Evolutionary conservation across 2,888 invertebrate species (phyloP), one percentile per base, ranked within the genome.

Genomic region (Morinoia aosen): DNA sequence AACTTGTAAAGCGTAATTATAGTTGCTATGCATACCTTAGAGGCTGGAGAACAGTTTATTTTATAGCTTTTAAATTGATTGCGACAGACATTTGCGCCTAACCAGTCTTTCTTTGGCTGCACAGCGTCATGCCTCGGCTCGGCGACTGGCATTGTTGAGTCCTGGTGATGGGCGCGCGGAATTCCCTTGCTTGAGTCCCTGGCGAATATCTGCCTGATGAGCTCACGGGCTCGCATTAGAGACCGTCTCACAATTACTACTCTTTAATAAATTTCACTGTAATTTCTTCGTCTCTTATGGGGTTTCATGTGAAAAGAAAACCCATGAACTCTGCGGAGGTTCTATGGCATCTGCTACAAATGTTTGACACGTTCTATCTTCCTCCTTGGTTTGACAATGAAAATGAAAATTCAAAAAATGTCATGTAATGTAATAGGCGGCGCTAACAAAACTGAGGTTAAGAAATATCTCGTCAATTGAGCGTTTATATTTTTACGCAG

Each of bases 171-270:
- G 76, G 76, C 76, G 8, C 76, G 76, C 76, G 76, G 76, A 76
- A 76, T 76, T 76, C 76, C 76, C 76, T 76, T 76, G 76, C 76
- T 76, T 76, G 76, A 76, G 16, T 61, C 61, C 61, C 76, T 76
- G 76, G 76, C 76, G 25, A 19, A 76, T 76, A 76, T 76, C 76
- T 76, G 8, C 33, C 76, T 76, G 25, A 76, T 76, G 76, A 76
- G 76, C 76, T 76, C 76, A 76, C 76, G 19, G 76, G 76, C 76
- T 19, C 25, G 16, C 25, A 25, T 76, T 25, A 76, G 25, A 76
- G 76, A 16, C 25, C 33, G 8, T 76, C 76, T 33, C 19, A 76
- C 25, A 33, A 16, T 76, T 33, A 7, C 25, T 76, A 76, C 16
- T 76, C 19, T 10, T 16, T 33, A 76, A 25, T 8, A 1, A 33